Evolutionary conservation across 2,797 vertebrate species (phyloP).

Genomic region (Mycteria americana): DNA sequence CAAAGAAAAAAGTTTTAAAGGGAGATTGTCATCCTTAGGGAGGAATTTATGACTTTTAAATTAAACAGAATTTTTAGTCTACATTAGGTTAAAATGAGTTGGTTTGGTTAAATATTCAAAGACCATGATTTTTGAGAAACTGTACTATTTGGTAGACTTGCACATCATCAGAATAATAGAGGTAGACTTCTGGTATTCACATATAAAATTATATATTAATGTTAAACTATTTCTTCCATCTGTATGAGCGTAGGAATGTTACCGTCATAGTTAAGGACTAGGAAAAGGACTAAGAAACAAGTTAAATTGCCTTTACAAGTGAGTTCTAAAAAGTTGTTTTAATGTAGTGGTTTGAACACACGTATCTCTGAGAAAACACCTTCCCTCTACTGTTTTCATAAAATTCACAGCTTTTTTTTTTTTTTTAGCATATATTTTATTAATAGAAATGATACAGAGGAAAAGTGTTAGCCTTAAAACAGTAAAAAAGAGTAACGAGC

Average conservation of each 20-base stretch:
- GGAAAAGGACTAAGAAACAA: not conserved
- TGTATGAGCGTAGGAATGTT: not conserved
- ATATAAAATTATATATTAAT: not conserved
- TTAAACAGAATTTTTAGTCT: not conserved
- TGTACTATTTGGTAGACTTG: not conserved
- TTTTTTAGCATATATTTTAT: not conserved
- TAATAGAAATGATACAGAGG: not conserved
- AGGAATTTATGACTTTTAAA: not conserved
- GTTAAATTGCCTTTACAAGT: not conserved
- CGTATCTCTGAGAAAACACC: not conserved
- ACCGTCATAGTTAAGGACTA: not conserved
- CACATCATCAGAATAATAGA: not conserved
- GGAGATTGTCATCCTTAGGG: not conserved
- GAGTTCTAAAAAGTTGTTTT: not conserved
- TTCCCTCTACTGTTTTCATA: not conserved
- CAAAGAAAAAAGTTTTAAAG: not conserved
- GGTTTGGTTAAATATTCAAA: not conserved
- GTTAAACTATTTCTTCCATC: not conserved
- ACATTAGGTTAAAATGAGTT: not conserved
- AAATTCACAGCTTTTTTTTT: not conserved
- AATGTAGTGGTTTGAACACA: not conserved
- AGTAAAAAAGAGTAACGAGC: not conserved
- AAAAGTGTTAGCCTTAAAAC: not conserved
- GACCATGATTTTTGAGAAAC: not conserved
- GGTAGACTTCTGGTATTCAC: not conserved